Base-by-base conservation (phyloP, 2,797 vertebrate species). In the Mionectes olivaceus region DNA sequence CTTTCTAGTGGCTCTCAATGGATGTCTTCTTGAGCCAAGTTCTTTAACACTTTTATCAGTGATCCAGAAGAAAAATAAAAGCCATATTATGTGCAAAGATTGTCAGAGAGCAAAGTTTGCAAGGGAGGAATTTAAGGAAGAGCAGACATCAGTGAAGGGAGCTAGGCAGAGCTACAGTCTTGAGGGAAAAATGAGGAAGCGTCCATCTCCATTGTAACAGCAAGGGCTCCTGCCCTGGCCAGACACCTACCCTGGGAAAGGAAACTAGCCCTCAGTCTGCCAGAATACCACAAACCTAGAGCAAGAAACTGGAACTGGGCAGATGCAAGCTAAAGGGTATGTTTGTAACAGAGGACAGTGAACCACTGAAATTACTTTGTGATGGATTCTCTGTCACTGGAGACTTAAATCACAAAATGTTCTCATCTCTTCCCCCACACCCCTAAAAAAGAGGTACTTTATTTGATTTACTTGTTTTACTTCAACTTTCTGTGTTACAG, bases 391-490 rank as follows among this genome's bases (percentile, higher is more conserved):
- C 19, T 86, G 0, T 46, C 16, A 60, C 17, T 35, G 12, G 0
- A 64, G 33, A 49, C 7, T 67, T 19, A 81, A 75, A 67, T 65
- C 11, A 39, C 7, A 27, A 25, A 23, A 28, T 81, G 90, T 88
- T 57, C 10, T 60, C 15, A 21, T 32, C 9, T 56, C 27, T 75
- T 67, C 9, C 27, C 13, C 5, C 6, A 11, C 1, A 1, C 2
- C 1, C 1, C 1, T 2, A 7, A 39, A 35, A 19, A 41, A 55
- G 1, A 53, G 2, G 46, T 32, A 1, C 10, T 82, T 67, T 67
- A 35, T 24, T 65, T 9, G 6, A 46, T 33, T n/a, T n/a, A 46
- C 43, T 25, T 33, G 16, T 33, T 64, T 46, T 33, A 46, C 23
- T 44, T 44, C 10, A 24, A 22, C 30, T 19, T 44, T 6, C 9